Conservation (phyloP, 2,888 invertebrate species). For the Margaritifera margaritifera region DNA sequence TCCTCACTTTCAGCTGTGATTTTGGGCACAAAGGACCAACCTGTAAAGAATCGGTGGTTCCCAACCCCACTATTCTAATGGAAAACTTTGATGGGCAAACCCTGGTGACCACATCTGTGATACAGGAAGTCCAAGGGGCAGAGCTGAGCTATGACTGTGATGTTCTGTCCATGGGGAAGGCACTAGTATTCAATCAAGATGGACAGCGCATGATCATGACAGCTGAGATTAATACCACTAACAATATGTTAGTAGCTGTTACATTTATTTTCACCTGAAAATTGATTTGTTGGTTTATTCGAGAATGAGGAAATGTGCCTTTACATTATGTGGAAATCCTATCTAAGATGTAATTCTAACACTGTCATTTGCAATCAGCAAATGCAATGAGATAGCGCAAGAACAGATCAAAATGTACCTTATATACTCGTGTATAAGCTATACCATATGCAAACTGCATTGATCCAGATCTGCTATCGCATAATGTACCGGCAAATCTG, state of each 20-base stretch:
- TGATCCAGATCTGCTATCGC: no score
- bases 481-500: no score
- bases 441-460: no score
- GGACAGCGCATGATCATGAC: slow-evolving; percentile 65
- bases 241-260: slow-evolving; percentile 52
- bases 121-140: slow-evolving; percentile 60
- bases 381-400: no score
- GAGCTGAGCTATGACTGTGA: slow-evolving; percentile 69
- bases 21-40: slow-evolving; percentile 68
- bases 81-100: slow-evolving; percentile 58
- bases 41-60: slow-evolving; percentile 60
- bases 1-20: slow-evolving; percentile 67
- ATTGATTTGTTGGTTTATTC: background rate
- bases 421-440: no score
- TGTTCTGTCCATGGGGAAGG: slow-evolving; percentile 69
- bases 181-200: slow-evolving; percentile 67
- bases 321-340: background rate
- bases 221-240: slow-evolving; percentile 69
- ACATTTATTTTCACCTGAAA: background rate
- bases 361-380: no score
- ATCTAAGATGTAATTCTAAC: background rate
- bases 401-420: no score
- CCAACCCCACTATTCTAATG: slow-evolving; percentile 44
- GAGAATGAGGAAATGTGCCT: background rate
- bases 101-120: slow-evolving; percentile 36